Evolutionary conservation across 1,140 invertebrate species (phyloP).

Genomic region (Holotrichia oblita): DNA sequence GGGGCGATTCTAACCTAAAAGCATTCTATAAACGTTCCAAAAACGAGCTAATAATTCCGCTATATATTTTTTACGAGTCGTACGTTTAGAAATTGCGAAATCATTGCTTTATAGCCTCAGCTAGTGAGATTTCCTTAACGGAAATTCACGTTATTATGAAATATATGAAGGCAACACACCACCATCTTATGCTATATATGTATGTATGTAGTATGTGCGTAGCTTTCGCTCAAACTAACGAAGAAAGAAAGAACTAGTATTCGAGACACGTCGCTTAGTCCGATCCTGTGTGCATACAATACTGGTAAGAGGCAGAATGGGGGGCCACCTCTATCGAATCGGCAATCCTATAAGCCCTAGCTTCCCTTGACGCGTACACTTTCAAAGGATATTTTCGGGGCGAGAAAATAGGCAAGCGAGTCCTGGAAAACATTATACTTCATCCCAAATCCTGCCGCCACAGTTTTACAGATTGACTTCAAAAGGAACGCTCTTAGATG

Average conservation of each 20-base stretch:
- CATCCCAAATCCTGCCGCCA: neutral
- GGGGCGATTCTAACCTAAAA: neutral
- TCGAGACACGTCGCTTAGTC: neutral
- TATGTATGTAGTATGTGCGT: too few relatives aligned
- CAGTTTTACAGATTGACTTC: slow-evolving; percentile 1
- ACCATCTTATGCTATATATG: too few relatives aligned
- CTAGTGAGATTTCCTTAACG: neutral
- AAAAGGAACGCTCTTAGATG: neutral
- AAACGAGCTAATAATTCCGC: neutral
- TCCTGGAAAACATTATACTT: neutral
- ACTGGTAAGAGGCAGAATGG: neutral
- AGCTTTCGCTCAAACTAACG: too few relatives aligned
- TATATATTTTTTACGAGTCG: slow-evolving; percentile 8
- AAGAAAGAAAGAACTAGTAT: neutral
- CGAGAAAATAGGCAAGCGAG: neutral
- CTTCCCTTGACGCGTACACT: neutral
- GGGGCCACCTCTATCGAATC: neutral
- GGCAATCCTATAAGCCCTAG: neutral
- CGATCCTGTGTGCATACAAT: neutral
- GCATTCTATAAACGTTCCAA: neutral
- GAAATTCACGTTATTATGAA: neutral
- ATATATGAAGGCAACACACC: neutral
- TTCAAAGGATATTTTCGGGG: neutral
- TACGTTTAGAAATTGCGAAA: neutral
- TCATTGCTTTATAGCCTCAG: neutral